Evolutionary conservation across 2,113 vertebrate genomes (phyloP), one percentile per base, ranked within the genome.

Genomic region (Taxidea taxus): DNA sequence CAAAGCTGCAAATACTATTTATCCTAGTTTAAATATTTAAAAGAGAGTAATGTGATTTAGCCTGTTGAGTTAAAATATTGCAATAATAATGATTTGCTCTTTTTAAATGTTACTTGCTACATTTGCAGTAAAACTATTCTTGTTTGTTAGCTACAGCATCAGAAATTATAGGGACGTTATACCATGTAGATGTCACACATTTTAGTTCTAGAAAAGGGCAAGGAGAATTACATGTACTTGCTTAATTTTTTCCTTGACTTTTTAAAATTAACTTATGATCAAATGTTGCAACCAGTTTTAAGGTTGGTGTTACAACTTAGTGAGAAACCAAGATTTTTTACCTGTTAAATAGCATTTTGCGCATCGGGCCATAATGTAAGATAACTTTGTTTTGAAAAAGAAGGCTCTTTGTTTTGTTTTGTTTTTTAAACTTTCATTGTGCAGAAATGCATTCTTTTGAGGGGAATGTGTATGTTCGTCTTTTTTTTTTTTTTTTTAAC

Each of bases 311-410:
- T 87, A 68, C 11, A 95, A 8, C 91, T 91, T 70, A 75, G 37
- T 90, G 62, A 87, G 77, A 90, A 96, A 80, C 25, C 54, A 31
- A 16, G 2, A 39, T 77, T 64, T 37, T 64, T 64, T 34, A 49
- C 6, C 23, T 42, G 14, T 60, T 91, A 27, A 31, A 47, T 2
- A 62, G 31, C 60, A 34, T 78, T 95, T 87, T 95, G 34, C 15
- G 74, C 29, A 14, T 90, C 83, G 92, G 70, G 37, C 51, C 16
- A 47, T 95, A 83, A 82, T n/a, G 27, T 81, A 62, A 72, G 23
- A 68, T 72, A 18, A 6, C 37, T 96, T 97, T 77, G 25, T 90
- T 95, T 86, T 91, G 64, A 56, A 82, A 58, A 91, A 83, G 11
- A 37, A 83, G 21, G 11, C 31, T 91, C 37, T 31, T 75, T 72